phyloP scores from a whole-genome alignment of 1,140 invertebrate species.

The Chlorops oryzae region DNA sequence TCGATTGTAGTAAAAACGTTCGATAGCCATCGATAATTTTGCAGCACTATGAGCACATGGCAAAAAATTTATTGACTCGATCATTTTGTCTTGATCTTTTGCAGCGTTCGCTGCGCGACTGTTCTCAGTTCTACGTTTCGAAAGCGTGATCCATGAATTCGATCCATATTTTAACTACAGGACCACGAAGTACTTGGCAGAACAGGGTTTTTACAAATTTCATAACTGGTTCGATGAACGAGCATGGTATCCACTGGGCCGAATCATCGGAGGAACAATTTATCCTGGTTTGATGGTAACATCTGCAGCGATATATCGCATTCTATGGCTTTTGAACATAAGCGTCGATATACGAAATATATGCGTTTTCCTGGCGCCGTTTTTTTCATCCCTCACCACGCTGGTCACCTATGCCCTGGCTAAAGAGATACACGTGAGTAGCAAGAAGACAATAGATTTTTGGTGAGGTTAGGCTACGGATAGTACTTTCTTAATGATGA shows the following conservation, averaged over 20 bases:
- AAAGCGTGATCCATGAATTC: conserved; percentile 98
- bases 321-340: conserved; percentile 85
- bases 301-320: conserved; percentile 83
- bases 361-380: conserved; percentile 94
- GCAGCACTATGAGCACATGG: neutral
- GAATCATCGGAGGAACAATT: conserved; percentile 96
- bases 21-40: too few species aligned
- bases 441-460: neutral
- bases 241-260: conserved; percentile 95
- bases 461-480: conserved; percentile 23
- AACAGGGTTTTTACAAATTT: conserved; percentile 96
- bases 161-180: conserved; percentile 99
- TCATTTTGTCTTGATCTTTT: conserved; percentile 45
- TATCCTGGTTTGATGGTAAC: conserved; percentile 98
- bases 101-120: conserved; percentile 90
- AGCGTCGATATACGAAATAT: conserved; percentile 96
- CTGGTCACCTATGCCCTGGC: conserved; percentile 93
- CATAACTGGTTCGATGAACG: conserved; percentile 99
- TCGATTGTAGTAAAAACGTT: too few species aligned
- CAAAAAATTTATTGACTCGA: conserved; percentile 1
- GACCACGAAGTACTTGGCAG: conserved; percentile 88
- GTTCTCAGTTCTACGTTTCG: conserved; percentile 94
- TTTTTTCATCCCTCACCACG: conserved; percentile 94
- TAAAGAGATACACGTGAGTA: conserved; percentile 82
- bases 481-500: conserved; percentile 25